Evolutionary conservation across 2,797 vertebrate genomes (phyloP), one percentile per base, ranked within the genome.

Genomic region (Bryconaethiops microstoma): DNA sequence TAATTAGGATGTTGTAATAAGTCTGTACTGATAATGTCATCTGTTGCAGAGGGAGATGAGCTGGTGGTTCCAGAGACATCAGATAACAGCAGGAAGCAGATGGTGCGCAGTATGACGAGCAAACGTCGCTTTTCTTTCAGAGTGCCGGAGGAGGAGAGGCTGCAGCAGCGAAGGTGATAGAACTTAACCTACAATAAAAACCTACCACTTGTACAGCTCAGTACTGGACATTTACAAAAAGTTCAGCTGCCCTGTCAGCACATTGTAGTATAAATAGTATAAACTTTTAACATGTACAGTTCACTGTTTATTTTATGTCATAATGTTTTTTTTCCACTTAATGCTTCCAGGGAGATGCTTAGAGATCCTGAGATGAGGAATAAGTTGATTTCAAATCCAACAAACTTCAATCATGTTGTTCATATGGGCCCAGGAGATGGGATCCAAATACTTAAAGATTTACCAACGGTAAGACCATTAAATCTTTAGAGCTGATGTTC

Each of bases 361-460:
- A 95, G 96, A 23, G 97, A 99, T 90, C 98, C 98, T 68, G 98
- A 99, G 94, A 99, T 99, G 96, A 96, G 98, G 93, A 99, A 96
- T 94, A 99, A 98, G 90, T 94, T 99, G 87, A 99, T 99, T 93
- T 99, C 98, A 92, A 98, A 99, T 90, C 98, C 98, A 90, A 99
- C 97, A 90, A 99, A 99, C 95, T 99, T 99, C 93, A 99, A 99
- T 94, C 98, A 99, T 77, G 97, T 99, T 92, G 98, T 97, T 90
- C 98, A 99, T 92, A 99, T 99, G 98, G 98, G 98, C 86, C 98
- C 98, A 82, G 98, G 98, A 88, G 98, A 99, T 75, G 97, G 98
- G 79, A 98, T 99, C 91, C 98, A 99, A 93, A 99, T 99, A 89
- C 96, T 99, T 57, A 99, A 98, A 93, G 98, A 99, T 89, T 93